Base-by-base conservation (phyloP, 1,140 invertebrate species). In the Arion vulgaris region DNA sequence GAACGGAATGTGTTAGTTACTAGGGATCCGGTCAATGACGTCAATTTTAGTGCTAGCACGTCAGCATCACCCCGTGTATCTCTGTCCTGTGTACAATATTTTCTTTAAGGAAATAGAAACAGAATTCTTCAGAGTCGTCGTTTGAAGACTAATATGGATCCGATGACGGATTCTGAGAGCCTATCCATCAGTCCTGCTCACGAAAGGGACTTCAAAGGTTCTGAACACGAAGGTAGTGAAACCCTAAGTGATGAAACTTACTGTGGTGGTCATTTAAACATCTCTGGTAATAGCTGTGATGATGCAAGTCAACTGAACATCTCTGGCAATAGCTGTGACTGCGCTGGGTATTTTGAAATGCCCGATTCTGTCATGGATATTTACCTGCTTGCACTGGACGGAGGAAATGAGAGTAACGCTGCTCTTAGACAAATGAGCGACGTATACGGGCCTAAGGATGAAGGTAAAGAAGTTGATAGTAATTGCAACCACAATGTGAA, bases 41-140 rank as follows among this genome's bases (percentile, higher is more conserved):
- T 75, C 73, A 75, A 23, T 26, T 34, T 1, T 45, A 49, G 32
- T 34, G 45, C 13, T 28, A 17, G 17, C 15, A 68, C 76, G 76
- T 62, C 57, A 78, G n/a, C 1, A n/a, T 78, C 57, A 66, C 76
- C 76, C 76, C 76, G 76, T 78, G 76, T 78, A 78, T 78, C 76
- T 62, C 34, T 57, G 36, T 36, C 15, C 34, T 78, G 38, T 1
- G 34, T 36, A 68, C 53, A 78, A 34, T 32, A 39, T 23, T 34
- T 38, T 23, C 76, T 53, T 36, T 7, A 57, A 78, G 45, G n/a
- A 39, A 39, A 66, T 0, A 62, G 23, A 66, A 62, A 57, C 34
- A 51, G 1, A 28, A 32, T 51, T 57, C 28, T 77, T 9, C 19
- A 19, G 28, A 34, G 39, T 57, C 45, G 13, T 74, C 26, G 11